Conservation (phyloP, 2,888 invertebrate genomes). For the Eupeodes latifasciatus region DNA sequence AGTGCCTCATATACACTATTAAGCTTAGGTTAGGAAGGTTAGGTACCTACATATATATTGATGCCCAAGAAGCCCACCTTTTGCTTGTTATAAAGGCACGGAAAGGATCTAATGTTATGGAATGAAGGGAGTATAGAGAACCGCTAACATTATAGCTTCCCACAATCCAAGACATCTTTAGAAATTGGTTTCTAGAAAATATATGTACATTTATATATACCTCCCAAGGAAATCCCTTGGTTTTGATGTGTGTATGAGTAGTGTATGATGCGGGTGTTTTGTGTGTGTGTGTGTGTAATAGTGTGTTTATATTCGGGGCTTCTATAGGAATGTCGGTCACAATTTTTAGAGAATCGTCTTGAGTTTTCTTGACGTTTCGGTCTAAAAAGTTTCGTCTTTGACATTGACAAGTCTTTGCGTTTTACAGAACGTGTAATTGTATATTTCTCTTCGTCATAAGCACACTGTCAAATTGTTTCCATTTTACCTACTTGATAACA, state of each 20-base stretch:
- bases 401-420: constrained; percentile 56
- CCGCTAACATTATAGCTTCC: constrained; percentile 35
- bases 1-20: constrained; percentile 7
- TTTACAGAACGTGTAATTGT: constrained; percentile 22
- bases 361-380: constrained; percentile 56
- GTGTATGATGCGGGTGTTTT: background rate
- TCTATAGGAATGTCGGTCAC: constrained; percentile 28
- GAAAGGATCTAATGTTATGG: constrained; percentile 1
- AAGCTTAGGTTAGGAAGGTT: too few relatives aligned
- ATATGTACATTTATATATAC: background rate
- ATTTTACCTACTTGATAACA: constrained; percentile 57
- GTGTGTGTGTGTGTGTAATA: background rate
- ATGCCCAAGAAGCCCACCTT: constrained; percentile 32
- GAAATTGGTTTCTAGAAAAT: constrained; percentile 51
- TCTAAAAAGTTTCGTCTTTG: constrained; percentile 60
- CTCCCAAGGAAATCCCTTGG: background rate
- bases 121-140: constrained; percentile 12
- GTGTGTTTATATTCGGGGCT: too few relatives aligned
- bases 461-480: constrained; percentile 61
- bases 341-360: constrained; percentile 63
- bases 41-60: background rate
- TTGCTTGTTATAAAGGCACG: background rate
- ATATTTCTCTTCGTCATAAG: constrained; percentile 39
- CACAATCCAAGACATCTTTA: constrained; percentile 36
- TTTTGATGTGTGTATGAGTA: background rate